Evolutionary conservation across 2,797 vertebrate species (phyloP).

Genomic region (Pterois miles): DNA sequence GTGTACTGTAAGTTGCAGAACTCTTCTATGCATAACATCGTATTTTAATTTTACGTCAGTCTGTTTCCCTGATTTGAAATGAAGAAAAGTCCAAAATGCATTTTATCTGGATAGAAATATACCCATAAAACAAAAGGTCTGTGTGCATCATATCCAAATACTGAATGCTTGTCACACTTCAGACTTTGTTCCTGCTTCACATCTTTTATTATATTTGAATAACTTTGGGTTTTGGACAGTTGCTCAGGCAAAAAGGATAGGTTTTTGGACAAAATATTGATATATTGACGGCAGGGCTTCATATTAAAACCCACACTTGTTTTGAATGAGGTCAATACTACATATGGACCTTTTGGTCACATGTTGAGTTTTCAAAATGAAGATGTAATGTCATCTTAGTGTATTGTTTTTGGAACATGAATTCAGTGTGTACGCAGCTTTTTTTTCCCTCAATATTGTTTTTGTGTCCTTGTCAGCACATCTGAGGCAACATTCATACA

Average conservation of each 20-base stretch:
- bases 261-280: neutral
- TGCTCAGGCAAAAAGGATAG: neutral
- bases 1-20: neutral
- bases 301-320: neutral
- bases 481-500: neutral
- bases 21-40: neutral
- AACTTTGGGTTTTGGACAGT: neutral
- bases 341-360: neutral
- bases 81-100: neutral
- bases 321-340: neutral
- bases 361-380: neutral
- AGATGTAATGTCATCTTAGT: neutral
- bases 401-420: neutral
- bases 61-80: rapidly evolving
- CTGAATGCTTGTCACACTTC: neutral
- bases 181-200: neutral
- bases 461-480: neutral
- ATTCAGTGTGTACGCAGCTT: neutral
- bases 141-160: neutral
- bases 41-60: neutral
- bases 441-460: neutral
- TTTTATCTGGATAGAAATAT: neutral
- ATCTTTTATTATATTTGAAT: neutral
- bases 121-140: neutral
- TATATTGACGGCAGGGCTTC: neutral